phyloP scores from a whole-genome alignment of 1,140 invertebrate species.

The Lucilia cuprina region DNA sequence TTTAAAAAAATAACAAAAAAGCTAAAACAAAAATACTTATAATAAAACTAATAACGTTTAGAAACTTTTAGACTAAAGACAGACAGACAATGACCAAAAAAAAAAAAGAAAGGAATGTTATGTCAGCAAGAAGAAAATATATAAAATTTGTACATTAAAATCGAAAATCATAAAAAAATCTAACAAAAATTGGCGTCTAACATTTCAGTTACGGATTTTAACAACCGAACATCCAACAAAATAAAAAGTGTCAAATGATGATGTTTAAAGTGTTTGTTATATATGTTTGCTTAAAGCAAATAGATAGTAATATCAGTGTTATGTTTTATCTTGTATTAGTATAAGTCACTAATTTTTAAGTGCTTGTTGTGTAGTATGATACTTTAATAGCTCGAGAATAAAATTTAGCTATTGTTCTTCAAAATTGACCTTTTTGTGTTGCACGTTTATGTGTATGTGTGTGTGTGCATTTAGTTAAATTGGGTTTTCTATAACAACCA shows the following conservation, averaged over 20 bases:
- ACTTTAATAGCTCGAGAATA: neutral
- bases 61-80: conserved; percentile 14
- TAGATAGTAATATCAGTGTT: neutral
- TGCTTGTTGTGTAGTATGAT: neutral
- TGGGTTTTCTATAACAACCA: neutral
- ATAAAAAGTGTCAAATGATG: conserved; percentile 29
- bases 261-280: conserved; percentile 23
- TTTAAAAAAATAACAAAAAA: neutral
- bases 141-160: neutral
- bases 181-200: conserved; percentile 15
- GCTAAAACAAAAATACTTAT: neutral
- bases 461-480: no score
- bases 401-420: neutral
- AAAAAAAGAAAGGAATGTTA: no score
- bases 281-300: neutral
- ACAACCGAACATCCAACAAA: neutral
- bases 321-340: neutral
- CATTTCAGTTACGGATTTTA: neutral
- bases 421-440: neutral
- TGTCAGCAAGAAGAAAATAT: neutral
- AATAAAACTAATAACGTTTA: conserved; percentile 35
- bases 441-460: no score
- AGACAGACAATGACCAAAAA: neutral
- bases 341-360: neutral
- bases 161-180: neutral